Evolutionary conservation across 1,140 invertebrate genomes (phyloP).

Genomic region (Drosophila chauvacae): DNA sequence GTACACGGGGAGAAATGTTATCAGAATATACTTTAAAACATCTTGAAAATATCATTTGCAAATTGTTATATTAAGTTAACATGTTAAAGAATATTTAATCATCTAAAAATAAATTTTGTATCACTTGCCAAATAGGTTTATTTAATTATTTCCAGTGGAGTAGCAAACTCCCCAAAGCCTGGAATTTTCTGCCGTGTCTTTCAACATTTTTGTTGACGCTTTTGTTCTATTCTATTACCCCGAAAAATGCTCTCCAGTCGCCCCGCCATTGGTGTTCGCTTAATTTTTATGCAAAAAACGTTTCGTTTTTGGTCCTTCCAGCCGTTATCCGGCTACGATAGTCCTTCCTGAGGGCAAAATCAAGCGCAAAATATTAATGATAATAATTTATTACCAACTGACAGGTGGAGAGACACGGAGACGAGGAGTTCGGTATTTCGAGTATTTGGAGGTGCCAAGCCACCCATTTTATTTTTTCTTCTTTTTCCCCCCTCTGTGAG

Average conservation of each 20-base stretch:
- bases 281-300: slow-evolving; percentile 74
- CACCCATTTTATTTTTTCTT: not conserved
- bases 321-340: slow-evolving; percentile 12
- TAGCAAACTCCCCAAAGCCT: not conserved
- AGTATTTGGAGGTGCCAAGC: slow-evolving; percentile 26
- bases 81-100: too few species aligned
- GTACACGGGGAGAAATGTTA: not conserved
- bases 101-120: not conserved
- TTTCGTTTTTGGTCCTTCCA: slow-evolving; percentile 45
- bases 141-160: not conserved
- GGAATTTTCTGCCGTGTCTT: slow-evolving; percentile 51
- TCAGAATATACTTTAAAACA: not conserved
- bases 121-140: too few species aligned
- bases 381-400: slow-evolving; percentile 75
- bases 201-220: slow-evolving; percentile 65
- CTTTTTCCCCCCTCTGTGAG: not conserved
- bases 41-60: not conserved
- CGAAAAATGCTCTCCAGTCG: slow-evolving; percentile 6
- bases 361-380: slow-evolving; percentile 78
- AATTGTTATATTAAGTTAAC: not conserved
- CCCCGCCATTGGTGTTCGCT: slow-evolving; percentile 29
- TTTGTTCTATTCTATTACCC: slow-evolving; percentile 72
- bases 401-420: slow-evolving; percentile 52
- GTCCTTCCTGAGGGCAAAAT: slow-evolving; percentile 55
- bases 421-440: not conserved